A percentile compares a stretch with the other conserved stretches of the same genome.
Conservation (phyloP, 2,797 vertebrate species). For the Gallirallus australis region DNA sequence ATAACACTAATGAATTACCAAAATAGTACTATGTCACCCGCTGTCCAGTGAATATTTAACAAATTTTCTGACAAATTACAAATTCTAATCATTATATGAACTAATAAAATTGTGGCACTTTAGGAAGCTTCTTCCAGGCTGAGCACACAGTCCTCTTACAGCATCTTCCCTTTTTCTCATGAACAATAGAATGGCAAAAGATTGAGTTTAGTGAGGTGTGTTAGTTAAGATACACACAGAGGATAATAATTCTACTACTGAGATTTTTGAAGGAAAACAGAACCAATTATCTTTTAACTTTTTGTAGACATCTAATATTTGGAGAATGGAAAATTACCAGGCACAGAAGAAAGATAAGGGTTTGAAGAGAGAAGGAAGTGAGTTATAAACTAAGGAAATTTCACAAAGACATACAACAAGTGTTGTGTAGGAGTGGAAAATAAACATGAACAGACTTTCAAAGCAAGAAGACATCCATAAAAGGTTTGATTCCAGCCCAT, state of each 20-base stretch:
- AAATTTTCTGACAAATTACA: not conserved
- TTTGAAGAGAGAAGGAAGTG: not conserved
- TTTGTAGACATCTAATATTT: not conserved
- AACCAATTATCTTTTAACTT: not conserved
- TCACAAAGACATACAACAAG: not conserved
- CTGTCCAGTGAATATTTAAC: not conserved
- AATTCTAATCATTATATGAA: not conserved
- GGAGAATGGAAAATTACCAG: not conserved
- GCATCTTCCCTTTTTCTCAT: not conserved
- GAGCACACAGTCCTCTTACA: not conserved
- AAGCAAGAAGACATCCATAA: not conserved
- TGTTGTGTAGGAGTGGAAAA: slow-evolving; percentile 27
- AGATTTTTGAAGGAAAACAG: not conserved
- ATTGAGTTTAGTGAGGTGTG: not conserved
- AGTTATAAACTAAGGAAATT: not conserved
- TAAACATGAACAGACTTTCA: slow-evolving; percentile 18
- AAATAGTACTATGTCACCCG: not conserved
- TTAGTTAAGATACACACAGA: not conserved
- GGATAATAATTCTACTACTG: not conserved
- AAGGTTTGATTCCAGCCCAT: not conserved
- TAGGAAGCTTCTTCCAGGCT: not conserved
- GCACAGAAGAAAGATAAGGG: not conserved
- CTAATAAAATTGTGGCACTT: not conserved
- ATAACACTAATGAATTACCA: not conserved
- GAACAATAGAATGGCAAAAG: not conserved